Percentiles rank a stretch among this genome's conserved stretches.
phyloP scores from a whole-genome alignment of 2,113 vertebrate genomes.

The Tragelaphus scriptus region DNA sequence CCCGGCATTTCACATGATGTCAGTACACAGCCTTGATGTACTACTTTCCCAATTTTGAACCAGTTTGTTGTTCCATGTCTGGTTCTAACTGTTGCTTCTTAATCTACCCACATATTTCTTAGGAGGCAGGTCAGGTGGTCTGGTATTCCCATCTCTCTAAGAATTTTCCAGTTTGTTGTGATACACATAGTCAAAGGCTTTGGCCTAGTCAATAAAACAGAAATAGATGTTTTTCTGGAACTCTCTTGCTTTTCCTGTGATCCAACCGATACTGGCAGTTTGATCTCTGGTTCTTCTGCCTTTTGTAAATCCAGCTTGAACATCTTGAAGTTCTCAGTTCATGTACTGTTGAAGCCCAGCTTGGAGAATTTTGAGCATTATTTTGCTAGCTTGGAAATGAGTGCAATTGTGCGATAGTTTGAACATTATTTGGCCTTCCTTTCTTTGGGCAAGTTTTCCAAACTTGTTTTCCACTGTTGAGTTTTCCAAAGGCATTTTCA shows the following conservation, averaged over 20 bases:
- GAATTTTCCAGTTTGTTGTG: neutral
- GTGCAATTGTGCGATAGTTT: neutral
- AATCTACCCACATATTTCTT: neutral
- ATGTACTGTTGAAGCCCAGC: neutral
- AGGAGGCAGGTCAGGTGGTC: neutral
- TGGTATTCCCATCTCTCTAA: neutral
- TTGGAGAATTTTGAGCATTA: neutral
- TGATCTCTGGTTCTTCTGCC: neutral
- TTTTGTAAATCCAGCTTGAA: neutral
- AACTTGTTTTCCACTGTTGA: neutral
- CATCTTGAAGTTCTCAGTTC: neutral
- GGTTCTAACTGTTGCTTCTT: neutral
- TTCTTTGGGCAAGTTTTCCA: neutral
- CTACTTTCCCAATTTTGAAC: neutral
- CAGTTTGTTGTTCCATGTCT: neutral
- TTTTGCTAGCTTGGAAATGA: neutral
- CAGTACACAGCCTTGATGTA: neutral
- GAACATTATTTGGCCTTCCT: neutral
- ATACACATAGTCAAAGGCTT: neutral
- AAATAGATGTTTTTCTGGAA: neutral
- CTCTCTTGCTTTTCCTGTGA: neutral
- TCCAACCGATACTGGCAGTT: neutral
- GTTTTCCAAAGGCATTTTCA: neutral
- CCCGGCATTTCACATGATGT: neutral
- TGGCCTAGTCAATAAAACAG: neutral